Evolutionary conservation across 1,140 invertebrate genomes (phyloP).

Genomic region (Lepidurus arcticus): DNA sequence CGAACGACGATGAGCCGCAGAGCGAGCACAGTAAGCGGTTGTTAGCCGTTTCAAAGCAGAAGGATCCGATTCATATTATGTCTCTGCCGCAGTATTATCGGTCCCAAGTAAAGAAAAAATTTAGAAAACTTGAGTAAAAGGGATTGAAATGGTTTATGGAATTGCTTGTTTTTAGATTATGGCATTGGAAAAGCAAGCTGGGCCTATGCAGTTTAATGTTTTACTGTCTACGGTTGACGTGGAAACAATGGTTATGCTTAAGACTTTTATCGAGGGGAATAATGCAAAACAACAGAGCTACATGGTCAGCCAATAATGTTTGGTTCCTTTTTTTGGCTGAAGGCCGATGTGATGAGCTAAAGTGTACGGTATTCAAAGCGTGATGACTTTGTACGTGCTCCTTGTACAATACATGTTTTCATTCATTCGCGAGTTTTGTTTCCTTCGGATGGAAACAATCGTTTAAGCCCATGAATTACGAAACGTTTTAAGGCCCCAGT

Average conservation of each 20-base stretch:
- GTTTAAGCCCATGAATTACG: no score
- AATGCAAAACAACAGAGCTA: no score
- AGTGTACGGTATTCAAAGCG: no score
- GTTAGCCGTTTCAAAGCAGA: conserved; percentile 2
- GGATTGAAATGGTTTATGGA: background rate
- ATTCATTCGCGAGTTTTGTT: no score
- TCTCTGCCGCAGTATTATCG: conserved; percentile 33
- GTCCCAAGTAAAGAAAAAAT: conserved; percentile 23
- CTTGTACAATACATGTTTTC: no score
- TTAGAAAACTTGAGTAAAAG: background rate
- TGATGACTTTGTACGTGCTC: no score
- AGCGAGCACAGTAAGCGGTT: conserved; percentile 30
- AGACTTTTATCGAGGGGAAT: conserved; percentile 35
- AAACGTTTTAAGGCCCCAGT: no score
- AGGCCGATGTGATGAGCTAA: no score
- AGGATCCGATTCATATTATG: conserved; percentile 31
- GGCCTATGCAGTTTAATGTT: conserved; percentile 59
- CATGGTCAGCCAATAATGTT: no score
- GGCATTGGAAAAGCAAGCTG: conserved; percentile 58
- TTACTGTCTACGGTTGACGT: conserved; percentile 60
- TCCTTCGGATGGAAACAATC: no score
- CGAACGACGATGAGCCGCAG: conserved; percentile 25
- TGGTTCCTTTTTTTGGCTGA: no score
- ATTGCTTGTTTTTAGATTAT: conserved; percentile 52
- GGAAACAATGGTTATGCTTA: conserved; percentile 60